Evolutionary conservation across 2,888 invertebrate genomes (phyloP), one percentile per base, ranked within the genome.

Genomic region (Cephus spinipes): DNA sequence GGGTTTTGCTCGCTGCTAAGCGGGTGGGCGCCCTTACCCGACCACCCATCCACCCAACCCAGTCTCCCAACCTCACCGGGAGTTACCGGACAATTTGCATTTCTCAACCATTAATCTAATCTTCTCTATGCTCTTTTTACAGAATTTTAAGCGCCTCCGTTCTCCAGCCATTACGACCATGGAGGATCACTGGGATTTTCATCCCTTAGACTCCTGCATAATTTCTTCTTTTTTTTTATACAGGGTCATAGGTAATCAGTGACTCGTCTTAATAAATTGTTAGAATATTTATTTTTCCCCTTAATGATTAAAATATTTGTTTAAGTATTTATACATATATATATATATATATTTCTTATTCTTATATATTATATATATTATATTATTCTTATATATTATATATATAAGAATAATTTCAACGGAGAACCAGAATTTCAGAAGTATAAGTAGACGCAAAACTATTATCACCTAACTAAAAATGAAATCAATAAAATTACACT

Each of bases 81-180:
- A 83, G 83, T 84, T 84, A 81, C 85, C 85, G 85, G 88, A 88
- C 88, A 87, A 90, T 90, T 90, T 90, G 88, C 90, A 90, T 90
- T 90, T 90, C 90, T 90, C 90, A 90, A 84, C 90, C 90, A 90
- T 90, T 90, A 90, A 90, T 90, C 90, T 90, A 87, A 90, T 87
- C 88, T 89, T 85, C 87, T 82, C 85, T 84, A 84, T 76, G 82
- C 85, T 82, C 83, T 78, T 79, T 85, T 84, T 77, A 34, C 69
- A 55, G 55, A 73, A 75, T 32, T 36, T 36, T 33, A 74, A 36
- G 32, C 36, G 35, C 74, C 74, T 74, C 23, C 33, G 35, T 33
- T 30, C 74, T 36, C 33, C 31, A 33, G 32, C 71, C 32, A 71
- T 23, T 55, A 6, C 55, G 55, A 9, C 55, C 55, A 23, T 23